Evolutionary conservation across 2,888 invertebrate genomes (phyloP), one percentile per base, ranked within the genome.

Genomic region (Ectropis crepuscularia): DNA sequence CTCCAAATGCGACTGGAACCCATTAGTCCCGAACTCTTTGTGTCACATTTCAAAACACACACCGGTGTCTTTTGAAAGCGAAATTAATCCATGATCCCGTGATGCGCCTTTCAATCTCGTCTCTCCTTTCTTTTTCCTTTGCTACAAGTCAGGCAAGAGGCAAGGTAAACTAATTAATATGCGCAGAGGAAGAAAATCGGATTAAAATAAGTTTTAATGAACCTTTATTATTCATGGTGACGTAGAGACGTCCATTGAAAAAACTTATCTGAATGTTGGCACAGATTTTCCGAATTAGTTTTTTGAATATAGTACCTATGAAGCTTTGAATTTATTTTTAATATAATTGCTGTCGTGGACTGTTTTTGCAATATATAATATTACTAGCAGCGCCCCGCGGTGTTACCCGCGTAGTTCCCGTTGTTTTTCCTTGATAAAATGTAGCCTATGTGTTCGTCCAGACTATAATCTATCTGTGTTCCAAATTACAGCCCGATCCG

Each of bases 171-270:
- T 79, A 77, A 82, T 83, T 83, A 80, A 74, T 71, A 83, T 81
- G 77, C 79, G 77, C 73, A 71, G 16, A 28, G 70, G 68, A 71
- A 69, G 71, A 67, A 75, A 81, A 81, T 77, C 70, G 77, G 79
- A 82, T 83, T 83, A 79, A 83, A 79, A 81, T 77, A 82, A 85
- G 75, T 83, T 84, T 80, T 83, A 83, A 83, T 81, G 75, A 85
- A 81, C 72, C 74, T 72, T 78, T 75, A 82, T 79, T 81, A 86
- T 85, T 86, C 82, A 85, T 80, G 79, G 72, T 74, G 77, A 76
- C 71, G 71, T 51, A 7, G 11, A 60, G 41, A 45, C 39, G 47
- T 38, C 46, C 46, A 58, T 53, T 60, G 57, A 51, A 63, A 54
- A 55, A 28, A 67, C 61, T 69, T 70, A 74, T 64, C 70, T 78